Evolutionary conservation across 2,888 invertebrate species (phyloP), one percentile per base, ranked within the genome.

Genomic region (Stenodema calcarata): DNA sequence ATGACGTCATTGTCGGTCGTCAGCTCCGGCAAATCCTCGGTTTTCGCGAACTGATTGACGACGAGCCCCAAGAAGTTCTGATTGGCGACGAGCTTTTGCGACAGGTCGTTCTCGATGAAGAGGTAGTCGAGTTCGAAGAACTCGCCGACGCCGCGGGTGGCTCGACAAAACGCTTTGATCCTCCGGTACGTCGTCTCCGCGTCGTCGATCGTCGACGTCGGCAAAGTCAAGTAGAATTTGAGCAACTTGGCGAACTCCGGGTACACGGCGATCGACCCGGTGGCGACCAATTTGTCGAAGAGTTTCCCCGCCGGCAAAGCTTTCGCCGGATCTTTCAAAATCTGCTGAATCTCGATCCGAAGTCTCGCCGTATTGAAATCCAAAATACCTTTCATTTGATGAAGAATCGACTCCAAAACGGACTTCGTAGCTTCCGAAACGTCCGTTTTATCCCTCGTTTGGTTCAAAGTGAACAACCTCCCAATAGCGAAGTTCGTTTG

Each of bases 261-360:
- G 27, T 54, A 86, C 1, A 86, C 54, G 23, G n/a, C 28, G 2
- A 42, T 9, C 0, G 42, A 16, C 0, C 70, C 44, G 1, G 62
- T 35, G 16, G 50, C 30, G 4, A 44, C 44, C 62, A 86, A n/a
- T n/a, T 76, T 30, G 6, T 86, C 62, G 16, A 78, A 69, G 12
- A 86, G 42, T 3, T n/a, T 50, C 28, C 54, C 30, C 1, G 86
- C 23, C 6, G 35, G 28, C 9, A 86, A 23, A 2, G 23, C 12
- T 62, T 86, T 86, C 23, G 54, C 35, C 54, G 76, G 62, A 23
- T 86, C 86, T 18, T 62, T 35, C 28, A 78, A 42, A 18, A 86
- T 54, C 7, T 30, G 41, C 14, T 50, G 54, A 0, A 86, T 27
- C 23, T 86, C 86, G 9, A 50, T n/a, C 35, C 35, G 23, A 1